phyloP scores from a whole-genome alignment of 1,140 invertebrate genomes.

The Dinoponera quadriceps region DNA sequence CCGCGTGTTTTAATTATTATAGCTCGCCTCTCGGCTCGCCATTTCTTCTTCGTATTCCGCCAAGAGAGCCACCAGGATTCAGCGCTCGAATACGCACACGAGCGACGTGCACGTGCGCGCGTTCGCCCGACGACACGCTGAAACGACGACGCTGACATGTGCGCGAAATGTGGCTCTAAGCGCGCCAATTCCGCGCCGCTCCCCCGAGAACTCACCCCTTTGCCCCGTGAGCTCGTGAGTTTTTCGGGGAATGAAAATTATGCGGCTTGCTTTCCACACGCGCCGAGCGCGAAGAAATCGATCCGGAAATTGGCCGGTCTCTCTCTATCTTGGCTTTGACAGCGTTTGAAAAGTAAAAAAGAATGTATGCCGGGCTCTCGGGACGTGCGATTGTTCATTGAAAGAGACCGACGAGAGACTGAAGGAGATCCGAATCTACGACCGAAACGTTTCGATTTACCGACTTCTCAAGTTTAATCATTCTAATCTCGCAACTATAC shows the following conservation, averaged over 20 bases:
- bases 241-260: background rate
- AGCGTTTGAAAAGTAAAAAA: no score
- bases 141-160: conserved; percentile 13
- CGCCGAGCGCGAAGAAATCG: no score
- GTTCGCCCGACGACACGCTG: background rate
- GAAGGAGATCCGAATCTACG: no score
- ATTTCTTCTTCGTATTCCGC: conserved; percentile 39
- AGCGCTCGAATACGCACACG: background rate
- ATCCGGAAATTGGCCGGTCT: no score
- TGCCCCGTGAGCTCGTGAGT: background rate
- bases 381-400: no score
- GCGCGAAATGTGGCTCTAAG: conserved; percentile 3
- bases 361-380: no score
- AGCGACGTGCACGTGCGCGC: conserved; percentile 1
- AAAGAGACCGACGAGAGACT: no score
- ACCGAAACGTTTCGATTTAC: no score
- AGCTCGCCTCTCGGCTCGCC: conserved; percentile 21
- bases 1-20: conserved; percentile 68
- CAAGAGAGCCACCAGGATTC: conserved; percentile 12
- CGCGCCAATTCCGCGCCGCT: conserved; percentile 1
- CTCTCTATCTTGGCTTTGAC: no score
- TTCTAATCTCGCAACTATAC: no score
- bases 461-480: no score
- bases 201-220: background rate
- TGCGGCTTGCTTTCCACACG: background rate